Conservation (phyloP, 2,113 vertebrate genomes). For the Psophia crepitans region DNA sequence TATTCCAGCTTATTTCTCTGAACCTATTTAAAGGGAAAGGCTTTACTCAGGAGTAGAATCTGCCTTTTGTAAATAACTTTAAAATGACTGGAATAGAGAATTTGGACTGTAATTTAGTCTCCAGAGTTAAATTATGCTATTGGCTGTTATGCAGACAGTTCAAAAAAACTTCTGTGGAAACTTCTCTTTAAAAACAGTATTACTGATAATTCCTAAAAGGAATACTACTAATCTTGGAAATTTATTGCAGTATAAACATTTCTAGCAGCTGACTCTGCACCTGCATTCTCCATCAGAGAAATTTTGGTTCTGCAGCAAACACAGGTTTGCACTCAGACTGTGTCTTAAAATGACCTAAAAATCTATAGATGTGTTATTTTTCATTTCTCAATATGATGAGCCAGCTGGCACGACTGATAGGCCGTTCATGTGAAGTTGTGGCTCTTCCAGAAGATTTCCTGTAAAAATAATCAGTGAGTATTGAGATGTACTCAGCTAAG, state of each 20-base stretch:
- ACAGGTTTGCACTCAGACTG: background rate
- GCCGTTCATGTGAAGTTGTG: background rate
- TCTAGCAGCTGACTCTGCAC: background rate
- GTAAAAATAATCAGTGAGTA: constrained; percentile 1
- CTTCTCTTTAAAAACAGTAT: background rate
- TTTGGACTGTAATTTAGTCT: background rate
- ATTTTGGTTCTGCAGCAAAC: background rate
- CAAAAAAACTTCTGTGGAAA: background rate
- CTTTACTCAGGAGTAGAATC: background rate
- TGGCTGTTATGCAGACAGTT: background rate
- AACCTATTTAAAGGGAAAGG: background rate
- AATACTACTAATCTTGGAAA: background rate
- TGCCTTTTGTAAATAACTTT: background rate
- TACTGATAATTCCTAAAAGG: background rate
- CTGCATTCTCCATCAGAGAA: background rate
- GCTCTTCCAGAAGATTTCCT: constrained; percentile 14
- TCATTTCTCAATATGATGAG: background rate
- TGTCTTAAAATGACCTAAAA: background rate
- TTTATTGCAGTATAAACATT: background rate
- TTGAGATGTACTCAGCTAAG: background rate
- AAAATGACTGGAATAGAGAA: background rate
- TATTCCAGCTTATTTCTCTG: background rate
- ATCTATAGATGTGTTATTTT: constrained; percentile 18
- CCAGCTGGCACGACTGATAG: background rate
- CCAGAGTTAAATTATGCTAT: background rate